Base-by-base conservation (phyloP, 2,113 vertebrate genomes). In the Crotophaga sulcirostris region DNA sequence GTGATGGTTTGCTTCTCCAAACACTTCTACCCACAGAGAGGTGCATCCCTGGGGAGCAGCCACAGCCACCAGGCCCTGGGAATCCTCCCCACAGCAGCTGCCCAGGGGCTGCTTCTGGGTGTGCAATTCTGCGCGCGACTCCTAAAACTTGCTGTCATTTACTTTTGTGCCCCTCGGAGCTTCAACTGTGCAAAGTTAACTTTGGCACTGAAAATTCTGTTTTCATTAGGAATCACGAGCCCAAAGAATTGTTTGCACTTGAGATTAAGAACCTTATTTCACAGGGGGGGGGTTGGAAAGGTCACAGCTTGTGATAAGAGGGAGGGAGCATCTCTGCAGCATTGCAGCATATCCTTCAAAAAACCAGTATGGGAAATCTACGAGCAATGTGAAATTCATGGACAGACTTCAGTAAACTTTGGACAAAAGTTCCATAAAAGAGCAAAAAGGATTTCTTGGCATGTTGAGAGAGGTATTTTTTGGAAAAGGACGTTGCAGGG, bases 11-110 rank as follows among this genome's bases (percentile, higher is more conserved):
- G 9, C 58, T 64, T 40, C 75, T 23, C 10, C 3, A 25, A 67
- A 38, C 75, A 6, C 56, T 17, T 16, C 51, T 26, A 18, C 26
- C 13, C 26, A 25, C 44, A 3, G 31, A 8, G 26, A n/a, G 34
- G 23, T 8, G 34, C 62, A 13, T 31, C 54, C 45, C 36, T 3
- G 0, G 59, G 88, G 34, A 69, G 69, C 74, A 36, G 79, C 23
- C 45, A 25, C 42, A 2, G 70, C 23, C 45, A 26, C 42, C 4
- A 49, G 20, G 21, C 72, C 58, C 31, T 5, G 36, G 31, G 55
- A 34, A 8, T 7, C 15, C 9, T 18, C 44, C 11, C 52, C 26
- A 7, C 0, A 0, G 28, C 0, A 0, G 19, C 54, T 38, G 70
- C 56, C 72, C 18, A 11, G 14, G 42, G 69, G 70, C 66, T 51